Evolutionary conservation across 92 coral and sea anemone species (phyloP).

Genomic region (Epizoanthus scotinus): DNA sequence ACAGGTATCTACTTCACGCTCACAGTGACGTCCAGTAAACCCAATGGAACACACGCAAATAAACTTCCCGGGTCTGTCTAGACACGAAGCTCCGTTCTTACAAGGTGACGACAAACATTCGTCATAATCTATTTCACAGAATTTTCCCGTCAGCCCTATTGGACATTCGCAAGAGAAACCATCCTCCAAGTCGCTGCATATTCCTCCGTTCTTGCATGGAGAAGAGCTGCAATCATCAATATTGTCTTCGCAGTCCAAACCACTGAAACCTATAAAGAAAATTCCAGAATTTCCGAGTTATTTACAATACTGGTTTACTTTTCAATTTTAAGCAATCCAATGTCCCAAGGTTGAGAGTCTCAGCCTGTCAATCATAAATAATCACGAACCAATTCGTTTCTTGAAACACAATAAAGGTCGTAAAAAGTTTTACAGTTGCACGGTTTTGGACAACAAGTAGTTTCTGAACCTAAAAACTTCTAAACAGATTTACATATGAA

Average conservation of each 20-base stretch:
- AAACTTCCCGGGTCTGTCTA: slow-evolving; percentile 9
- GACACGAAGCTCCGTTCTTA: slow-evolving; percentile 19
- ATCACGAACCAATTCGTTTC: background rate
- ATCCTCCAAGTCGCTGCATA: slow-evolving; percentile 17
- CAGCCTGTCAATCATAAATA: no score
- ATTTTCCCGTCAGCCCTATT: background rate
- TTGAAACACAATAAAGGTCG: background rate
- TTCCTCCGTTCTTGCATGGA: slow-evolving; percentile 19
- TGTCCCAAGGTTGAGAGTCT: background rate
- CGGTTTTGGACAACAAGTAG: no score
- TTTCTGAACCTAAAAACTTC: no score
- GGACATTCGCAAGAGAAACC: slow-evolving; percentile 19
- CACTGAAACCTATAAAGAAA: slow-evolving; percentile 13
- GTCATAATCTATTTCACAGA: slow-evolving; percentile 16
- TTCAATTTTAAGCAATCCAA: no score
- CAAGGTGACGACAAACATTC: slow-evolving; percentile 32
- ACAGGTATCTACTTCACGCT: slow-evolving; percentile 6
- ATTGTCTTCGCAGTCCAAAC: slow-evolving; percentile 18
- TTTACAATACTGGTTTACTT: no score
- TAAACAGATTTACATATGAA: no score
- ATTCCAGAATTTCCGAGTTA: no score
- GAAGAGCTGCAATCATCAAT: slow-evolving; percentile 7
- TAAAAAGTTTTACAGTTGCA: no score
- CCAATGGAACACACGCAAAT: slow-evolving; percentile 13
- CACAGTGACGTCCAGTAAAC: slow-evolving; percentile 21